phyloP scores from a whole-genome alignment of 2,113 vertebrate species.

The Microcebus tavaratra region DNA sequence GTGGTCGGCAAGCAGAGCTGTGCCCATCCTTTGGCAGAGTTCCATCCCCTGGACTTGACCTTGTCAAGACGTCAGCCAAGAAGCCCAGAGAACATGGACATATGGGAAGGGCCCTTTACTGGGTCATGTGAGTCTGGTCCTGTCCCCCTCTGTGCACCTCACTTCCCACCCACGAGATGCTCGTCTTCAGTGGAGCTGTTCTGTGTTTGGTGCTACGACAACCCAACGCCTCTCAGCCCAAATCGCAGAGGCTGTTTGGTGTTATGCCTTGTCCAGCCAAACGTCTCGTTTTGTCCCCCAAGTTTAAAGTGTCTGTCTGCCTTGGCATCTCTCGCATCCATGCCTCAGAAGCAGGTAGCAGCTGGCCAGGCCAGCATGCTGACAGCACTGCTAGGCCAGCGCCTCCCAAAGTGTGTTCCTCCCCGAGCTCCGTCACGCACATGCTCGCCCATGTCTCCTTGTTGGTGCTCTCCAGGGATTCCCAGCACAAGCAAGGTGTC shows the following conservation, averaged over 20 bases:
- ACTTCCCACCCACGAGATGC: no score
- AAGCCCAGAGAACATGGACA: background rate
- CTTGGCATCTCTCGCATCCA: rapidly evolving
- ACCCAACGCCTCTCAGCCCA: background rate
- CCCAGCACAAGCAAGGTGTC: background rate
- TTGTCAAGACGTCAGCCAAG: background rate
- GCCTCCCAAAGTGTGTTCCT: background rate
- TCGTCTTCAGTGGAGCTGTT: background rate
- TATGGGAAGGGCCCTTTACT: background rate
- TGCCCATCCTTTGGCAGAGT: background rate
- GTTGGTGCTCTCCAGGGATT: rapidly evolving
- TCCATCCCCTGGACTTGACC: background rate
- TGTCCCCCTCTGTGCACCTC: background rate
- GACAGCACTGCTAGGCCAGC: background rate
- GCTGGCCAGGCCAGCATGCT: background rate
- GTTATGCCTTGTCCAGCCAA: rapidly evolving
- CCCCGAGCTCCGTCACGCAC: background rate
- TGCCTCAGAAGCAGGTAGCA: background rate
- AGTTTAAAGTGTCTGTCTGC: background rate
- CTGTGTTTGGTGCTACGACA: rapidly evolving
- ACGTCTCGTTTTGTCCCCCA: rapidly evolving
- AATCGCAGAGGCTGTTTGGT: background rate
- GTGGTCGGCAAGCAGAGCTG: background rate
- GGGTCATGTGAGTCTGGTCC: background rate
- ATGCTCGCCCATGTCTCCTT: rapidly evolving